Evolutionary conservation across 2,113 vertebrate species (phyloP).

Genomic region (Amblyopsis rosae): DNA sequence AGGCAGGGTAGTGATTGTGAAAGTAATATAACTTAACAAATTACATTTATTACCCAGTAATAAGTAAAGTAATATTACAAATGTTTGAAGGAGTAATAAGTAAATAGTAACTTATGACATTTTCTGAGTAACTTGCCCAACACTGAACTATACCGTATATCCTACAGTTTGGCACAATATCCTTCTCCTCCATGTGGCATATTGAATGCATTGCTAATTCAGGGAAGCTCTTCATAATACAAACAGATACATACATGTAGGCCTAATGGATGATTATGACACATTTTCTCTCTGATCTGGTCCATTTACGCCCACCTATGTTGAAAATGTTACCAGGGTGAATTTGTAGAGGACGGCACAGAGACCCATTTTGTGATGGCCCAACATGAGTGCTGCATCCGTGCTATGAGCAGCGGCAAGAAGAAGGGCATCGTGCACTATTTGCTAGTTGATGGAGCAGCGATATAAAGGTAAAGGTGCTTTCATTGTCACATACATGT

Average conservation of each 20-base stretch:
- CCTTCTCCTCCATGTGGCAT: neutral
- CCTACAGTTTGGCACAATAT: too few species aligned
- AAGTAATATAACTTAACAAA: too few species aligned
- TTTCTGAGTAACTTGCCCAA: too few species aligned
- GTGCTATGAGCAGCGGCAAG: constrained; percentile 84
- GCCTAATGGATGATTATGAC: neutral
- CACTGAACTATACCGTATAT: too few species aligned
- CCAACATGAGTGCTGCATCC: constrained; percentile 87
- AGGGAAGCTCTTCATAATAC: too few species aligned
- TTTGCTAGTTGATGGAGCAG: constrained; percentile 85
- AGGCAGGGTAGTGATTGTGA: too few species aligned
- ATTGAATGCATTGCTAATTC: neutral
- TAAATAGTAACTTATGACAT: too few species aligned
- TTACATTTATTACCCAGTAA: too few species aligned
- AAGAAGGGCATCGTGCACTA: constrained; percentile 84
- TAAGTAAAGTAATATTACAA: too few species aligned
- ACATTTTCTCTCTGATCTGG: neutral
- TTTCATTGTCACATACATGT: too few species aligned
- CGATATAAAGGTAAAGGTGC: constrained; percentile 52
- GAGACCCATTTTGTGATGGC: constrained; percentile 88
- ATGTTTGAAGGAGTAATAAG: too few species aligned
- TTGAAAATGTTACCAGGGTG: constrained; percentile 77
- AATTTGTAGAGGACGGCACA: constrained; percentile 93
- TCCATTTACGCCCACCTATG: neutral
- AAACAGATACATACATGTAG: too few species aligned